Evolutionary conservation across 2,797 vertebrate genomes (phyloP).

Genomic region (Serranus cabrilla): DNA sequence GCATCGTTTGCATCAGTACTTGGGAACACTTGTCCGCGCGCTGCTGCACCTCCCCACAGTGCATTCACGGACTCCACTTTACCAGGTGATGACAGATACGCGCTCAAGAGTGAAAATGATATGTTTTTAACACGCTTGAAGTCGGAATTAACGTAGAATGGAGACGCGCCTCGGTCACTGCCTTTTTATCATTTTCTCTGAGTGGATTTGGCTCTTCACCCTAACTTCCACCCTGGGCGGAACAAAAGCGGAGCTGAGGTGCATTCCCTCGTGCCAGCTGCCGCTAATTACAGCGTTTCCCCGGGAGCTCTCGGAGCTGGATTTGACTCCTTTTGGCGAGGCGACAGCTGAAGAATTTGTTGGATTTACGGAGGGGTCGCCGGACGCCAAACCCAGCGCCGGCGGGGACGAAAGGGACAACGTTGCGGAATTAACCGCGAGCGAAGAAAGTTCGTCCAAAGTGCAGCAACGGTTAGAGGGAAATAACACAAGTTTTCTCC

Average conservation of each 20-base stretch:
- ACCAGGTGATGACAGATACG: conserved; percentile 70
- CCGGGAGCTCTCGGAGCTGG: conserved; percentile 59
- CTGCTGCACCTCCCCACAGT: conserved; percentile 74
- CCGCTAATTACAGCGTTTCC: conserved; percentile 52
- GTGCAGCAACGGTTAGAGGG: conserved; percentile 35
- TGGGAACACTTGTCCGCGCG: conserved; percentile 78
- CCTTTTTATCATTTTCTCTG: conserved; percentile 62
- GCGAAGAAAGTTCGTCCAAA: conserved; percentile 75
- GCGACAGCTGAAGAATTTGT: conserved; percentile 52
- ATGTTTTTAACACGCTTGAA: conserved; percentile 55
- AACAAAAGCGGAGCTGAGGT: conserved; percentile 85
- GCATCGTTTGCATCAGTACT: conserved; percentile 82
- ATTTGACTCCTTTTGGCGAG: conserved; percentile 61
- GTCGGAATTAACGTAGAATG: conserved; percentile 74
- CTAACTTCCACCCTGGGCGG: conserved; percentile 83
- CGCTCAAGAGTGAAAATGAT: conserved; percentile 49
- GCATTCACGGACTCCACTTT: conserved; percentile 69
- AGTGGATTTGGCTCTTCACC: conserved; percentile 78
- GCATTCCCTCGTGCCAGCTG: conserved; percentile 83
- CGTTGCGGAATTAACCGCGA: conserved; percentile 52
- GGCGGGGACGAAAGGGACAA: conserved; percentile 27
- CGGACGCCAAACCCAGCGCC: conserved; percentile 15
- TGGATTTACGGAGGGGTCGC: conserved; percentile 61
- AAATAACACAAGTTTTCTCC: conserved; percentile 38
- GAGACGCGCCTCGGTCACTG: conserved; percentile 74